phyloP scores from a whole-genome alignment of 2,797 vertebrate genomes.

The Acanthopagrus latus region DNA sequence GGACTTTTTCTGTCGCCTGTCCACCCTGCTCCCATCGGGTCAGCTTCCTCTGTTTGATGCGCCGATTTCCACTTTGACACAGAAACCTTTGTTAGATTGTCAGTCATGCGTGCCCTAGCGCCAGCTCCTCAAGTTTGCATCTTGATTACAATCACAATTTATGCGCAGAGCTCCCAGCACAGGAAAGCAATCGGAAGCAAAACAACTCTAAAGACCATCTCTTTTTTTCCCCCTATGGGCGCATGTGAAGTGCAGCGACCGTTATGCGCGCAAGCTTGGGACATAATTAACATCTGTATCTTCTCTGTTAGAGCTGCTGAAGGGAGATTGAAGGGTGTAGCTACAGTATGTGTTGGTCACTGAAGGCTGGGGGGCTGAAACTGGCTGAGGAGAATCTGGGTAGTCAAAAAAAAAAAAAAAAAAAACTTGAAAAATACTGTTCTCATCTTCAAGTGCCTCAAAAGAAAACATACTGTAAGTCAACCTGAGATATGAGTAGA shows the following conservation, averaged over 20 bases:
- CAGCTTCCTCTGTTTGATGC: not conserved
- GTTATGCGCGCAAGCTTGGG: constrained; percentile 2
- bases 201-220: accelerated
- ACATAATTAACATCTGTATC: not conserved
- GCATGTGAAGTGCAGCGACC: not conserved
- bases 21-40: not conserved
- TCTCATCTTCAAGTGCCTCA: not conserved
- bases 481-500: not conserved
- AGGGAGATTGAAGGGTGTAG: not conserved
- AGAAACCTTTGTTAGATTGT: constrained; percentile 34
- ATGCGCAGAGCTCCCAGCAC: constrained; percentile 3
- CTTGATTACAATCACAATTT: not conserved
- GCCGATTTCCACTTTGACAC: not conserved
- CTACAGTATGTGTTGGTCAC: not conserved
- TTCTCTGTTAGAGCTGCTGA: not conserved
- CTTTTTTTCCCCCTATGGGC: no score
- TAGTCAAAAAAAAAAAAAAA: no score
- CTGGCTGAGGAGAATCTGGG: not conserved
- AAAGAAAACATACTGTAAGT: not conserved
- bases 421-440: not conserved
- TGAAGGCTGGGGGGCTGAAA: not conserved
- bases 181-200: not conserved
- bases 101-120: constrained; percentile 22
- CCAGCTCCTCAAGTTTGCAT: constrained; percentile 2
- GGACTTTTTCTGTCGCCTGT: no score